phyloP scores from a whole-genome alignment of 2,113 vertebrate genomes.

The Mesocricetus auratus region DNA sequence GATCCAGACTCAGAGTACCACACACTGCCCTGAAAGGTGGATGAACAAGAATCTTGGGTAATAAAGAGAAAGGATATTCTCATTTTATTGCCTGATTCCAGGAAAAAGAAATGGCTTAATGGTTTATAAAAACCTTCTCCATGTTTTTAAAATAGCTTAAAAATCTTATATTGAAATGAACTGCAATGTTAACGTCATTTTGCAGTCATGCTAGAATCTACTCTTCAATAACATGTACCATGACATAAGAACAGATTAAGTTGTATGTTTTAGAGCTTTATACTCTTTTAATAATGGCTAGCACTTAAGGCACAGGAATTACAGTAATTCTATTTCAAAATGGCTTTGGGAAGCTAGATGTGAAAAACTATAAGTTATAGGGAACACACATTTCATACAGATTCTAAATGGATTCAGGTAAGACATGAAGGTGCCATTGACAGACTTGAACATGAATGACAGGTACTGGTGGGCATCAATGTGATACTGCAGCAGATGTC shows the following conservation, averaged over 20 bases:
- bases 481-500: neutral
- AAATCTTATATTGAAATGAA: slow-evolving; percentile 54
- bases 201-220: neutral
- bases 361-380: neutral
- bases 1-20: neutral
- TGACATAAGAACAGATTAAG: slow-evolving; percentile 4
- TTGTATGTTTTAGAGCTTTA: neutral
- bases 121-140: neutral
- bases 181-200: neutral
- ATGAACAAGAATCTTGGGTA: neutral
- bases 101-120: neutral
- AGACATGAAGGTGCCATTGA: neutral
- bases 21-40: neutral
- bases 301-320: slow-evolving; percentile 9
- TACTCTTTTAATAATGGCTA: neutral
- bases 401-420: neutral
- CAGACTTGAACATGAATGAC: neutral
- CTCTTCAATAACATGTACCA: neutral
- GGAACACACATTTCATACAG: neutral
- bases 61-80: neutral
- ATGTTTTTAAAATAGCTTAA: neutral
- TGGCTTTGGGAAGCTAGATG: neutral
- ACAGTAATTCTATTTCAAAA: neutral
- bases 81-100: neutral
- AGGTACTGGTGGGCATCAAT: neutral